Evolutionary conservation across 2,888 invertebrate genomes (phyloP), one percentile per base, ranked within the genome.

Genomic region (Morinoia aosen): DNA sequence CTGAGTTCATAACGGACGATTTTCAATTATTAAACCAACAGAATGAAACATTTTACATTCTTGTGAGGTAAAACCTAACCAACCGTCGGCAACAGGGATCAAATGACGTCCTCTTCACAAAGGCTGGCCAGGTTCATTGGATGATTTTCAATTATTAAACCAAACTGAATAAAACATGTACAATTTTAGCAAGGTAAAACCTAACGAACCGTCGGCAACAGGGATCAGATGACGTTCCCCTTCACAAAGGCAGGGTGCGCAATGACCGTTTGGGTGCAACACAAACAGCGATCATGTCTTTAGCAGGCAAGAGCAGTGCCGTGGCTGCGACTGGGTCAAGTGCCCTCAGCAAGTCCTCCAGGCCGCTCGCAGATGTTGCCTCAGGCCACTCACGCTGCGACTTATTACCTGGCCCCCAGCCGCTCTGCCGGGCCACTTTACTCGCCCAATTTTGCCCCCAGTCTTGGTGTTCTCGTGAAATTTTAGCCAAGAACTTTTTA

Each of bases 281-380:
- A 76, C 76, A 76, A 76, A 76, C 76, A 76, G 33, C 76, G 76
- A 76, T 76, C 76, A 76, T 76, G 76, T 76, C 76, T 76, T 76
- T 76, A 76, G 76, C 76, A 76, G 76, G 76, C 76, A 8, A 76
- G 76, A 33, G 76, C 76, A 16, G 25, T 76, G 76, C 33, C 25
- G 8, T 33, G 25, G 25, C 76, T 61, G 19, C 76, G 25, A 10
- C 33, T 76, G 76, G 76, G 76, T 76, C 76, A 76, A 76, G 76
- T 16, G 76, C 76, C 76, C 76, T 76, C 76, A 25, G 76, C 76
- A 76, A 76, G 76, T 76, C 76, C 76, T 76, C 76, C 76, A 76
- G 61, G 8, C 61, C 19, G 61, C 61, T 61, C 61, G 61, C 61
- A 61, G 76, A 76, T 76, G 76, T 76, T 76, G 76, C 76, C 76